Evolutionary conservation across 2,888 invertebrate genomes (phyloP).

Genomic region (Rhopalosiphum nymphaeae): DNA sequence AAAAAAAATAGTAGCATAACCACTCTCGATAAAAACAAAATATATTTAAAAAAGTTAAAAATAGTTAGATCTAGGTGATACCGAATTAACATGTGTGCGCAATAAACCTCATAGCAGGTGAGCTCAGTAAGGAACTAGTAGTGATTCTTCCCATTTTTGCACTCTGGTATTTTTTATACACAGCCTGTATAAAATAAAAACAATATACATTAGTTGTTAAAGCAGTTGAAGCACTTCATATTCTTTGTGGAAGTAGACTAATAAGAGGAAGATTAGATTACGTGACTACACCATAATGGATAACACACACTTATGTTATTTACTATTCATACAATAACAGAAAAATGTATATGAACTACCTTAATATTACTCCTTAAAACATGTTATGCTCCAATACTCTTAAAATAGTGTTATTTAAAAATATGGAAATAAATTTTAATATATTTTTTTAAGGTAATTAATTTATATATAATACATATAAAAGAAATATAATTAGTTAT

Average conservation of each 20-base stretch:
- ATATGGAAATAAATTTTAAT: no score
- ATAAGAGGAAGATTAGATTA: no score
- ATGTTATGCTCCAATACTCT: no score
- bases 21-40: constrained; percentile 46
- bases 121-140: constrained; percentile 45
- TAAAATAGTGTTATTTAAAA: no score
- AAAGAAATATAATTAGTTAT: neutral
- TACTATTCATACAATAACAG: no score
- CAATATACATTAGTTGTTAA: neutral
- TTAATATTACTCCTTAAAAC: no score
- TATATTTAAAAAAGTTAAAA: constrained; percentile 43
- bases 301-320: no score
- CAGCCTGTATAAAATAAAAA: constrained; percentile 70
- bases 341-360: no score
- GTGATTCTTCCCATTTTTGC: constrained; percentile 76
- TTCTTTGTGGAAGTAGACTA: no score
- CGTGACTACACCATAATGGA: no score
- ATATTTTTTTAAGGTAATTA: neutral
- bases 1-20: constrained; percentile 38
- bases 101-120: constrained; percentile 55
- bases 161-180: constrained; percentile 78
- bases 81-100: constrained; percentile 31
- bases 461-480: neutral
- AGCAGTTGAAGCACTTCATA: no score
- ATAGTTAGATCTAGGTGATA: constrained; percentile 6